These are phyloP conservation scores for Oncorhynchus gorbuscha DNA, from an alignment of 2,113 vertebrate species.

Conservation along the genomic window DNA sequence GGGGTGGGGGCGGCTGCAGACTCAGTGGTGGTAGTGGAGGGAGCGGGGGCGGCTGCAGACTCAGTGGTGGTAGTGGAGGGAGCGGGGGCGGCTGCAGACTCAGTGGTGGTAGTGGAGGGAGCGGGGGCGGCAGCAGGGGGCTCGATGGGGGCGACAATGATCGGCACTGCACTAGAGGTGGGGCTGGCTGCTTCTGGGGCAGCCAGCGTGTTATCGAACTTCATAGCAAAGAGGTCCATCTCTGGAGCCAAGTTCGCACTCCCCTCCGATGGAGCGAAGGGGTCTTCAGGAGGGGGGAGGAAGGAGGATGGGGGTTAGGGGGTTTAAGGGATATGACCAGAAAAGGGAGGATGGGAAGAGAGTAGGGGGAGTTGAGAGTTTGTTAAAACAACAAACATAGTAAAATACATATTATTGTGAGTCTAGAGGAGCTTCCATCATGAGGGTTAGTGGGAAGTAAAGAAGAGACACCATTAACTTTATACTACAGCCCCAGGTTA, in stretches of 20 bases:
- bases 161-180: constrained; percentile 61
- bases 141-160: constrained; percentile 47
- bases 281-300: constrained; percentile 85
- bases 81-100: too few relatives aligned
- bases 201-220: constrained; percentile 84
- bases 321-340: constrained; percentile 75
- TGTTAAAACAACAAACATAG: constrained; percentile 50
- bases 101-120: constrained; percentile 76
- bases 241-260: constrained; percentile 89
- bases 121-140: constrained; percentile 48
- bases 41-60: constrained; percentile 40
- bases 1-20: constrained; percentile 64
- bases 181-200: constrained; percentile 78
- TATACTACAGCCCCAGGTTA: constrained; percentile 25
- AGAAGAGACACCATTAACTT: constrained; percentile 1
- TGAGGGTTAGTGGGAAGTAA: constrained; percentile 8
- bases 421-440: constrained; percentile 17
- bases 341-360: constrained; percentile 60
- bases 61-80: constrained; percentile 78
- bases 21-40: constrained; percentile 77
- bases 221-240: constrained; percentile 99
- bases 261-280: constrained; percentile 96
- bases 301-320: constrained; percentile 40
- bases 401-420: constrained; percentile 20
- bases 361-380: constrained; percentile 16